phyloP scores from a whole-genome alignment of 2,888 invertebrate genomes.

The Strigamia transsilvanica region DNA sequence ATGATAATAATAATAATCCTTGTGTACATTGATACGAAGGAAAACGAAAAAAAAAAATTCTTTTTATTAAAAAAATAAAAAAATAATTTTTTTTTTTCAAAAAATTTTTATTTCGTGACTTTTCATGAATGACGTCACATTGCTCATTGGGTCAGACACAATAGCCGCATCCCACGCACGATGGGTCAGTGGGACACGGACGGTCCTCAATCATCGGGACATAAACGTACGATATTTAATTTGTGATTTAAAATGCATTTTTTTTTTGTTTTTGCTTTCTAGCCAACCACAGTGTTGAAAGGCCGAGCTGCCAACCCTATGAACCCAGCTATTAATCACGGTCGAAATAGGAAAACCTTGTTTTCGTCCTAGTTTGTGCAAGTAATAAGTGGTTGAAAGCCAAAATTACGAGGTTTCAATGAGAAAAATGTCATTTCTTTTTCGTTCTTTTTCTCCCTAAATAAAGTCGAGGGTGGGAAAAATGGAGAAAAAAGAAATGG shows the following conservation, averaged over 20 bases:
- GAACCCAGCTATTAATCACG: conserved; percentile 47
- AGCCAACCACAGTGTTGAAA: conserved; percentile 18
- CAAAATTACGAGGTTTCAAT: background rate
- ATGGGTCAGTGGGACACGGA: conserved; percentile 45
- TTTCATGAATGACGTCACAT: conserved; percentile 13
- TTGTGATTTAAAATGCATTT: background rate
- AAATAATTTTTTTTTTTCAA: background rate
- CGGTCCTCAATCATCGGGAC: conserved; percentile 45
- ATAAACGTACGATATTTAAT: background rate
- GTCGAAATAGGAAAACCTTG: conserved; percentile 42
- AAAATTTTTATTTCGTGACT: conserved; percentile 22
- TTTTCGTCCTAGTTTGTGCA: conserved; percentile 37
- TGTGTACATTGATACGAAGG: background rate
- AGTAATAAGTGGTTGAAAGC: conserved; percentile 28
- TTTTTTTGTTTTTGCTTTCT: background rate
- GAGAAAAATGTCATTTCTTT: background rate
- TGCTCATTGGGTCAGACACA: conserved; percentile 16
- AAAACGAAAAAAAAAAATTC: background rate
- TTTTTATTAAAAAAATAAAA: background rate
- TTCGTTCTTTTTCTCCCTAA: background rate
- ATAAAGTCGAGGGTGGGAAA: background rate
- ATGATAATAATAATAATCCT: background rate
- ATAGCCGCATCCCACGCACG: conserved; percentile 18
- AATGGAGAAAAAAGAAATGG: conserved; percentile 17
- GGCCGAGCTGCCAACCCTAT: conserved; percentile 35